Evolutionary conservation across 2,888 invertebrate genomes (phyloP), one percentile per base, ranked within the genome.

Genomic region (Apodemia zela): DNA sequence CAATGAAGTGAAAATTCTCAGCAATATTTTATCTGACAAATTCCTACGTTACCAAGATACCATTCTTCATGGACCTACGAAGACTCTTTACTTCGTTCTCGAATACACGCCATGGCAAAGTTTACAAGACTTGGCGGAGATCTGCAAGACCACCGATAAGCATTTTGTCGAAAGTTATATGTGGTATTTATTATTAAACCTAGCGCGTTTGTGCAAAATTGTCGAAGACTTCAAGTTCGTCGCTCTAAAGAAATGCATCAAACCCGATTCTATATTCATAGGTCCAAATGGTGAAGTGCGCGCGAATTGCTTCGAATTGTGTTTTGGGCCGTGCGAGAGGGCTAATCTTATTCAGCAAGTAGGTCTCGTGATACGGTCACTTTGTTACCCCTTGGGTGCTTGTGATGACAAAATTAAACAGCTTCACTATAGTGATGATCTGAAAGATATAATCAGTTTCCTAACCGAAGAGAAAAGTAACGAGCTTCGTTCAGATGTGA

Each of bases 1-100:
- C 45, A 82, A 79, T 71, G 92, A 91, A 79, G 89, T 89, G 72
- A 87, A 85, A 81, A 81, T 78, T 68, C 80, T 90, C 75, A 84
- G 84, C 75, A 78, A 79, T 78, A 80, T 81, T 75, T 73, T 77
- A 70, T 80, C 82, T 69, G 82, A 80, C 67, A 80, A 74, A 72
- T 77, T 89, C 66, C 76, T 92, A 71, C 85, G 82, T 33, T 87
- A 89, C 78, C 82, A 87, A 77, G 88, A 90, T 72, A 88, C 88
- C 63, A 89, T 92, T 72, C 76, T 90, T 67, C 91, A 91, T 74
- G 75, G 75, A n/a, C 87, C 89, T 60, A 87, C 91, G 64, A 86
- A 83, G 76, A 91, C 90, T 64, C 75, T 92, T 73, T 92, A 91
- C 78, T 81, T 91, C 73, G 89, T 92, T 71, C 81, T 88, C 72